phyloP scores from a whole-genome alignment of 2,888 invertebrate genomes.

The Pedicia rivosa region DNA sequence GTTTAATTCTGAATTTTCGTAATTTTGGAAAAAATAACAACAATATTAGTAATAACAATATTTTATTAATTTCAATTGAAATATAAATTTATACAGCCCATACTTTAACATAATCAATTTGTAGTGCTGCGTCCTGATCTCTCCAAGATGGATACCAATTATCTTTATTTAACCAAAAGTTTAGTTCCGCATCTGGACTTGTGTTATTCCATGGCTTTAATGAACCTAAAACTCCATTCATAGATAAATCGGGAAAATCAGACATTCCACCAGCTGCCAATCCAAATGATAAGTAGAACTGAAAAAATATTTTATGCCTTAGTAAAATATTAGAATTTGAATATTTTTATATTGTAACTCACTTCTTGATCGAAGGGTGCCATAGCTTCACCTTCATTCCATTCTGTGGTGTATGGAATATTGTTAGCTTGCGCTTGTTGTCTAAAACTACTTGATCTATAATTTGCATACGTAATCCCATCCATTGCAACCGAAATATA shows the following conservation, averaged over 20 bases:
- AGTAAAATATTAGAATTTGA: too few relatives aligned
- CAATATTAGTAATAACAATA: too few relatives aligned
- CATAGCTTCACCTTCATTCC: conserved; percentile 40
- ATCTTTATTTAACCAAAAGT: conserved; percentile 49
- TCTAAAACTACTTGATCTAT: conserved; percentile 15
- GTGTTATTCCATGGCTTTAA: conserved; percentile 60
- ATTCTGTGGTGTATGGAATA: conserved; percentile 31
- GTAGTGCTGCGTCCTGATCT: conserved; percentile 28
- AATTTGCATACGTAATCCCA: conserved; percentile 35
- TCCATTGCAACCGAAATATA: conserved; percentile 32
- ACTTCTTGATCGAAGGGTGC: conserved; percentile 64
- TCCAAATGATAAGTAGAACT: conserved; percentile 63
- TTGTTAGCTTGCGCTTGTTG: conserved; percentile 20
- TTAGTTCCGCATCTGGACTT: conserved; percentile 45
- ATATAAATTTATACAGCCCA: conserved; percentile 23
- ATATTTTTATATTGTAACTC: too few relatives aligned
- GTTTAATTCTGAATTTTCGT: too few relatives aligned
- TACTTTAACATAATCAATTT: conserved; percentile 24
- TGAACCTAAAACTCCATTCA: conserved; percentile 10
- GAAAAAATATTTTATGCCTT: too few relatives aligned
- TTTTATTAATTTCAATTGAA: too few relatives aligned
- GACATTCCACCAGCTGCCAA: conserved; percentile 62
- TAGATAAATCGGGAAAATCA: conserved; percentile 44
- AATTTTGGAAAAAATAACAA: too few relatives aligned
- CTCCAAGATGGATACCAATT: conserved; percentile 56